A percentile compares a stretch with the other conserved stretches of the same genome.
These are phyloP conservation scores for Palythoa grandis DNA, from an alignment of 92 coral and sea anemone species.

Conservation along the genomic window DNA sequence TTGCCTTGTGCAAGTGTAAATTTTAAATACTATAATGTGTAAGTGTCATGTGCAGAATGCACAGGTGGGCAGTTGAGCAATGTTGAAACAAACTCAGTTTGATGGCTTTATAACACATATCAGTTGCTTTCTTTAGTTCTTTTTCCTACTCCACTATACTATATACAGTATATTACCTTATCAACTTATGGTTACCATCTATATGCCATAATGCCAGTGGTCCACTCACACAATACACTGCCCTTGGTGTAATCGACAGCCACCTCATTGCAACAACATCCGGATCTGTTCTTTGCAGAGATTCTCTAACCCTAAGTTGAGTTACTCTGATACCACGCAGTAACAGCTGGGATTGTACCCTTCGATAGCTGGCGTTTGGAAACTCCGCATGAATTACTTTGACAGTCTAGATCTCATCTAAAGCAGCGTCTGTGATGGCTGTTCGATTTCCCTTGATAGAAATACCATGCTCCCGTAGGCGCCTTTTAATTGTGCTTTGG, in stretches of 20 bases:
- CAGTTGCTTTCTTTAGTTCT: neutral
- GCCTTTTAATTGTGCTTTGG: conserved; percentile 65
- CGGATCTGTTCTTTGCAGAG: conserved; percentile 74
- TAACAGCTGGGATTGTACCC: conserved; percentile 46
- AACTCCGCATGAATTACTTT: conserved; percentile 48
- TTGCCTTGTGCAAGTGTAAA: too few species aligned
- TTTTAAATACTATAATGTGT: too few species aligned
- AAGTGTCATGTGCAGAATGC: too few species aligned
- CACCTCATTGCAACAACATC: conserved; percentile 78
- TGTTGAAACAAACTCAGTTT: too few species aligned
- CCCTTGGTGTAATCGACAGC: conserved; percentile 69
- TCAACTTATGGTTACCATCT: conserved; percentile 77
- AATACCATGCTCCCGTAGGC: conserved; percentile 65
- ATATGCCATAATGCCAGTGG: conserved; percentile 74
- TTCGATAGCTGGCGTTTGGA: conserved; percentile 59
- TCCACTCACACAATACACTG: conserved; percentile 68
- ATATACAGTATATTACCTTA: conserved; percentile 51
- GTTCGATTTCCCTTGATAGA: conserved; percentile 41
- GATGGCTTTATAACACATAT: neutral
- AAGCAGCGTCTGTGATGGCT: conserved; percentile 35
- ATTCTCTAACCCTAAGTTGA: conserved; percentile 61
- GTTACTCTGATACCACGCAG: conserved; percentile 48
- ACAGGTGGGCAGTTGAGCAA: too few species aligned
- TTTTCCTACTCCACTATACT: conserved; percentile 1
- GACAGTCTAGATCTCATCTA: conserved; percentile 42